Evolutionary conservation across 2,797 vertebrate genomes (phyloP), one percentile per base, ranked within the genome.

Genomic region (Euthynnus affinis): DNA sequence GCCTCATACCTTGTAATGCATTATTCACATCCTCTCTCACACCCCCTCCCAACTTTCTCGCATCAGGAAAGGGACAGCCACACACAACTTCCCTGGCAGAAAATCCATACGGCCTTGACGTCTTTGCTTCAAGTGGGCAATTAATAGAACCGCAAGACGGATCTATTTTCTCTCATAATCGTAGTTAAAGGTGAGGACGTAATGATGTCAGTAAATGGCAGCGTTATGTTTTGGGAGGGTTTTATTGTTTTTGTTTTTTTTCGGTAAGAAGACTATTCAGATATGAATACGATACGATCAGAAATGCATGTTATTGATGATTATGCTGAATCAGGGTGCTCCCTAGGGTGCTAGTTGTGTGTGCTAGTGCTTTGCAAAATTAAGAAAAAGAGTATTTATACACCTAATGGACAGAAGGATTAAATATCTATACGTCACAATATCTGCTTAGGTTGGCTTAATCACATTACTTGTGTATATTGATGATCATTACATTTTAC

Each of bases 1-100:
- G 80, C 79, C 90, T 93, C 88, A 90, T 93, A 95, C 94, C 91
- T 95, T 93, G 90, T 94, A 90, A 96, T 96, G 93, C 94, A 96
- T 96, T 93, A 96, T 96, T 96, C 93, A 96, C 93, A 89, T 93
- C 88, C 84, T 86, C 77, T 78, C 81, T 75, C 29, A 6, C 71
- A 46, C 20, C 49, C 32, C 42, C 40, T 27, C 56, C 65, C 63
- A 82, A 84, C 89, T 87, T 82, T 86, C 88, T 90, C 59, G 57
- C 83, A 85, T 88, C 82, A 82, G 86, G 64, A 92, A 85, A 93
- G 87, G 93, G 93, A 95, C 94, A 95, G 91, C 86, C 88, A 87
- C 88, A 90, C 92, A 91, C 75, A 83, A 91, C 89, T 93, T 89
- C 81, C 66, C 83, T 92, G 95, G 94, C 94, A 96, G 93, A 93